These are phyloP conservation scores for Phrynocephalus versicolor DNA, from an alignment of 2,113 vertebrate genomes.

Conservation along the genomic window DNA sequence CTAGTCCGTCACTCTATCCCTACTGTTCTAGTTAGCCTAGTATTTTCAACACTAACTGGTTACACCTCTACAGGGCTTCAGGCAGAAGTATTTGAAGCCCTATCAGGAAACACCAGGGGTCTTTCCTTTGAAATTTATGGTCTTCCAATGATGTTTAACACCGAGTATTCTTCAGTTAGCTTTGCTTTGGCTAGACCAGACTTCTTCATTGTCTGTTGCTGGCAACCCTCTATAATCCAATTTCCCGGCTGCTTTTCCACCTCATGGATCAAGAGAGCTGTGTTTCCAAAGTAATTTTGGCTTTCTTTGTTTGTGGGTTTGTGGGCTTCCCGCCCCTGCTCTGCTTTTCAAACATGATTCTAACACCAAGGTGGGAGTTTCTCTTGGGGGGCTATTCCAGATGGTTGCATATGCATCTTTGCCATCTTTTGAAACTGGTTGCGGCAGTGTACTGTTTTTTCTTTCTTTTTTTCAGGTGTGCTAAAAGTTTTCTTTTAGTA, in stretches of 20 bases:
- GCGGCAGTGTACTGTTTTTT: background rate
- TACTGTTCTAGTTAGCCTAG: no score
- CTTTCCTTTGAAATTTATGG: no score
- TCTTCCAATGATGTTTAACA: no score
- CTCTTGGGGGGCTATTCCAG: background rate
- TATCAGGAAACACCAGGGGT: no score
- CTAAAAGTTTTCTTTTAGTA: background rate
- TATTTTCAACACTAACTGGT: no score
- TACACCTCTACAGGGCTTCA: no score
- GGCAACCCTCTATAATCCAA: background rate
- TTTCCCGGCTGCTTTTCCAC: background rate
- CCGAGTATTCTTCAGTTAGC: no score
- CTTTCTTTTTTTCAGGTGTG: background rate
- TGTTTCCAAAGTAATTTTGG: background rate
- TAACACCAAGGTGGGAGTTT: background rate
- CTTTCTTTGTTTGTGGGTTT: no score
- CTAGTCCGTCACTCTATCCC: no score
- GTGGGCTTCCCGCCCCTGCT: background rate
- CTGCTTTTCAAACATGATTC: background rate
- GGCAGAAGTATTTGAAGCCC: no score
- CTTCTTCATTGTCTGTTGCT: background rate
- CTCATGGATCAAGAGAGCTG: background rate
- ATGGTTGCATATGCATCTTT: background rate
- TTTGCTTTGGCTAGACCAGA: no score
- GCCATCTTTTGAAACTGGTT: background rate